Conservation (phyloP, 2,113 vertebrate species). For the Rhynchomys soricoides region DNA sequence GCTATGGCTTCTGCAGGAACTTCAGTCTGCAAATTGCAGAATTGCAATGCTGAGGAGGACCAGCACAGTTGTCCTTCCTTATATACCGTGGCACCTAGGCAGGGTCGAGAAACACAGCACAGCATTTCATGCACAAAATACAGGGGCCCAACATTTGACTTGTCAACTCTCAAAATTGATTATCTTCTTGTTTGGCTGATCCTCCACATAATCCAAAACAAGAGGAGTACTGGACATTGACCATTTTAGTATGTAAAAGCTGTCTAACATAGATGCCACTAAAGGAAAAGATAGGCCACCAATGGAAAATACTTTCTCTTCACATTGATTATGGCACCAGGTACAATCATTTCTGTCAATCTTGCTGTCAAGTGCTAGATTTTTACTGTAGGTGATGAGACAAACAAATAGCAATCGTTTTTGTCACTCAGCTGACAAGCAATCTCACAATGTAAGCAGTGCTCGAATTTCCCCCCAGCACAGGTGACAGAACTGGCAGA, state of each 20-base stretch:
- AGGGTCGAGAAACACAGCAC: slow-evolving; percentile 64
- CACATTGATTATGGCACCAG: slow-evolving; percentile 57
- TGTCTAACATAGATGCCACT: slow-evolving; percentile 42
- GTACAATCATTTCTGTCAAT: slow-evolving; percentile 80
- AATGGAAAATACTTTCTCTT: slow-evolving; percentile 35
- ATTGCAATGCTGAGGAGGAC: slow-evolving; percentile 34
- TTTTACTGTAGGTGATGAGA: slow-evolving; percentile 22
- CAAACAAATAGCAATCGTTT: slow-evolving; percentile 9
- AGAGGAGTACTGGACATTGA: not conserved
- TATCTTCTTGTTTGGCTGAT: slow-evolving; percentile 9
- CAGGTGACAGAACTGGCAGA: slow-evolving; percentile 44
- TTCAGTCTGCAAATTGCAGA: slow-evolving; percentile 9
- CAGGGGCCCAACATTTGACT: slow-evolving; percentile 32
- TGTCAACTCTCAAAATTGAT: slow-evolving; percentile 45
- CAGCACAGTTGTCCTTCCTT: slow-evolving; percentile 67
- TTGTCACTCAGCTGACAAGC: not conserved
- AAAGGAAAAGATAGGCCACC: not conserved
- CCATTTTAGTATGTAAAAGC: not conserved
- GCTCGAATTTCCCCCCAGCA: slow-evolving; percentile 46
- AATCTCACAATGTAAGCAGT: not conserved
- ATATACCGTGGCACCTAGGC: slow-evolving; percentile 61
- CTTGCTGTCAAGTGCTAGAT: slow-evolving; percentile 61
- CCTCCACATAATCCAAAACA: slow-evolving; percentile 34
- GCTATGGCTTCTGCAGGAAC: slow-evolving; percentile 23
- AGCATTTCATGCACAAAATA: slow-evolving; percentile 60